Base-by-base conservation (phyloP, 1,140 invertebrate genomes). In the Ceratina australensis region DNA sequence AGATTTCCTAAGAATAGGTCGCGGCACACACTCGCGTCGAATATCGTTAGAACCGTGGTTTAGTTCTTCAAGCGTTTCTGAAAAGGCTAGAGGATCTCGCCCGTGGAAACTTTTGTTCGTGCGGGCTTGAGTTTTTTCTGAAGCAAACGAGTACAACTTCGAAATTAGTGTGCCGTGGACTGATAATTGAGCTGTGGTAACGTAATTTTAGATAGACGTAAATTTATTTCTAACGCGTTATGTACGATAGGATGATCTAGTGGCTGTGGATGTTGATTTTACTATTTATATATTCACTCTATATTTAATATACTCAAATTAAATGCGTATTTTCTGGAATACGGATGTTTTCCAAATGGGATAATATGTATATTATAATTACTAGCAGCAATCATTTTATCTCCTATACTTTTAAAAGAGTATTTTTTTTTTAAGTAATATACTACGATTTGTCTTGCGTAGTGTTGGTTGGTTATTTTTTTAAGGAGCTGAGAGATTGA, bases 1-100 rank as follows among this genome's bases (percentile, higher is more conserved):
- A 72, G 79, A 59, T 87, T 80, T 57, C 80, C 87, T 87, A 88
- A 88, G 80, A 86, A 88, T 88, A 88, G 80, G 69, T n/a, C 59
- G 50, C 65, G 61, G 59, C 78, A 59, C 75, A 78, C 82, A 85
- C 80, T 69, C 66, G 77, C 74, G 49, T 85, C 61, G 68, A 72
- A 78, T 68, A 86, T 85, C 84, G 64, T 79, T 73, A 78, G 59
- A 78, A 52, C 26, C 74, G 72, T 78, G 77, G 81, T 78, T 85
- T 80, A 83, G 87, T 88, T 82, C 68, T 59, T 75, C 72, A n/a
- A 63, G 47, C 72, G 72, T 85, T 87, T 85, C 77, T 72, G 71
- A 65, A 83, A 86, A 87, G 80, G 42, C 49, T 60, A 72, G 52
- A 65, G n/a, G 56, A 47, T 56, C 24, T 61, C 20, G 57, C 20